Evolutionary conservation across 2,888 invertebrate genomes (phyloP).

Genomic region (Nasonovia ribisnigri): DNA sequence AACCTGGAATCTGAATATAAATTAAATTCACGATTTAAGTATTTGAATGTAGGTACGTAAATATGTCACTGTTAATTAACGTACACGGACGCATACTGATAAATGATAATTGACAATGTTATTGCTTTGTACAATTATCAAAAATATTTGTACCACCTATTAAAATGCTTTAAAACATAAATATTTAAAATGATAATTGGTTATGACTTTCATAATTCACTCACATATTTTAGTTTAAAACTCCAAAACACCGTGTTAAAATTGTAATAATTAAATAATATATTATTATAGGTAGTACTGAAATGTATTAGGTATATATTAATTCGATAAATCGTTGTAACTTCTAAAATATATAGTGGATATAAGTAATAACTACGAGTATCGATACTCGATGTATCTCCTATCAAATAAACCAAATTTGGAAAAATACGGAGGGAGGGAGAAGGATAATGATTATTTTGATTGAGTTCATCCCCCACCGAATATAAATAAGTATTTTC

Average conservation of each 20-base stretch:
- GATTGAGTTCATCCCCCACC: no score
- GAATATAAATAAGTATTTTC: background rate
- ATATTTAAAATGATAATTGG: background rate
- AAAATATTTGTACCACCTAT: background rate
- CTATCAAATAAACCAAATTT: no score
- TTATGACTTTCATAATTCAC: background rate
- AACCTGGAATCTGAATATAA: background rate
- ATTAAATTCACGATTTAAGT: background rate
- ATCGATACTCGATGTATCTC: no score
- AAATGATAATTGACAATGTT: background rate
- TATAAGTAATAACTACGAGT: no score
- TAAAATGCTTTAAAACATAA: background rate
- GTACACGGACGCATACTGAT: background rate
- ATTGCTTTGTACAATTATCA: background rate
- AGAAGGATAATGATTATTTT: no score
- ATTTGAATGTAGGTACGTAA: background rate
- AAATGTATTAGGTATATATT: background rate
- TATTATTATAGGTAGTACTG: background rate
- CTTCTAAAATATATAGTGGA: background rate
- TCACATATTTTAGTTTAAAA: background rate
- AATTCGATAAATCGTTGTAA: background rate
- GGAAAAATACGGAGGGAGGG: no score
- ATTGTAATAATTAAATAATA: background rate
- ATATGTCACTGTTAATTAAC: background rate
- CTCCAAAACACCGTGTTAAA: background rate